Percentiles rank a stretch among this genome's conserved stretches.
phyloP scores from a whole-genome alignment of 1,140 invertebrate species.

The Eurytemora carolleeae region DNA sequence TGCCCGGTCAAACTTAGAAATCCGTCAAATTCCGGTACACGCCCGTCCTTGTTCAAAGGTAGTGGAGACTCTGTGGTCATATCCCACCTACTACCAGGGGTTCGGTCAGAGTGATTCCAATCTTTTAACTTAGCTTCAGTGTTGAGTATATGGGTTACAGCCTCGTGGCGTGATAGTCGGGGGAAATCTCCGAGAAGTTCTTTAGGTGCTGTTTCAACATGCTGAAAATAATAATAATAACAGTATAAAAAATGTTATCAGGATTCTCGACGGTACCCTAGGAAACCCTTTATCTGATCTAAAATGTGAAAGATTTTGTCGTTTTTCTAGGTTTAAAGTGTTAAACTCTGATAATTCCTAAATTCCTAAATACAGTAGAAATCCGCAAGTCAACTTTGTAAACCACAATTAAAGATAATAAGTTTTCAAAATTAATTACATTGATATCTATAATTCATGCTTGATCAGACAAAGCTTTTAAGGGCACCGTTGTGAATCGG shows the following conservation, averaged over 20 bases:
- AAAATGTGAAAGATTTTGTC: too few relatives aligned
- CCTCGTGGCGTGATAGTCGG: constrained; percentile 49
- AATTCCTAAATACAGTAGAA: background rate
- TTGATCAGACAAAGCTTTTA: too few relatives aligned
- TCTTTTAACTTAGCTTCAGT: constrained; percentile 13
- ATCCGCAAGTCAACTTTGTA: background rate
- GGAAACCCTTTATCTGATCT: too few relatives aligned
- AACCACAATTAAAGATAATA: too few relatives aligned
- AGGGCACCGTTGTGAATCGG: too few relatives aligned
- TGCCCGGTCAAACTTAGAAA: too few relatives aligned
- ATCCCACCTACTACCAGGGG: too few relatives aligned
- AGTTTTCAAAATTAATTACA: too few relatives aligned
- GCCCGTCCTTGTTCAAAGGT: too few relatives aligned
- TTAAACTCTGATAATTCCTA: constrained; percentile 4
- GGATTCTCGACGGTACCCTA: background rate
- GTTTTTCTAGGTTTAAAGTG: too few relatives aligned
- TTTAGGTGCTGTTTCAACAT: constrained; percentile 69
- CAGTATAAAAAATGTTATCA: background rate
- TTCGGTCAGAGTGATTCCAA: background rate
- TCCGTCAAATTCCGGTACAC: too few relatives aligned
- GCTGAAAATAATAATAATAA: constrained; percentile 31
- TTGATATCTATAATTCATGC: constrained; percentile 4
- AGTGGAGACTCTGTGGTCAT: too few relatives aligned
- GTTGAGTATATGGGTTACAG: constrained; percentile 23
- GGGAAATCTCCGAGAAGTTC: constrained; percentile 72